Conservation (phyloP, 2,888 invertebrate genomes). For the Nineta flava region DNA sequence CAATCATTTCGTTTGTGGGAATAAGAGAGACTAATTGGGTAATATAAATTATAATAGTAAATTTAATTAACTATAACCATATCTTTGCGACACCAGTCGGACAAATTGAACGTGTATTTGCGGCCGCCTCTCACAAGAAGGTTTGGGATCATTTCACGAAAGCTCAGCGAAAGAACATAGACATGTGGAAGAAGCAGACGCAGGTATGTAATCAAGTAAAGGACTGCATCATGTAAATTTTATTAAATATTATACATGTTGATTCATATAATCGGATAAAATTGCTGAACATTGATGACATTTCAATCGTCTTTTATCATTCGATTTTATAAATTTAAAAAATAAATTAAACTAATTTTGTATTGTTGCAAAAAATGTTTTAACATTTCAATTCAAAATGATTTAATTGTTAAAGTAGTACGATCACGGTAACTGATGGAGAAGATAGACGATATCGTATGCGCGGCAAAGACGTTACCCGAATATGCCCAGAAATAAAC, state of each 20-base stretch:
- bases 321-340: not conserved
- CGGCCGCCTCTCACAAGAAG: slow-evolving; percentile 91
- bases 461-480: too few relatives aligned
- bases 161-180: slow-evolving; percentile 96
- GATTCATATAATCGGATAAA: not conserved
- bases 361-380: too few relatives aligned
- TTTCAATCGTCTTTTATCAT: too few relatives aligned
- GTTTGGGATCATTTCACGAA: slow-evolving; percentile 99
- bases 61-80: slow-evolving; percentile 1
- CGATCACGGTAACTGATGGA: too few relatives aligned
- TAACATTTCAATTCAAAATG: too few relatives aligned
- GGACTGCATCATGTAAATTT: not conserved
- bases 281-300: too few relatives aligned
- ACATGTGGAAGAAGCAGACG: slow-evolving; percentile 93
- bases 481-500: too few relatives aligned
- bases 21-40: not conserved
- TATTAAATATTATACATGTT: too few relatives aligned
- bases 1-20: not conserved
- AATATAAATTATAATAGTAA: not conserved
- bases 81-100: slow-evolving; percentile 54
- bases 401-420: too few relatives aligned
- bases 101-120: slow-evolving; percentile 97
- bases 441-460: too few relatives aligned
- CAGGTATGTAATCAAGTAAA: slow-evolving; percentile 47
- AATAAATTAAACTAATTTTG: too few relatives aligned